Percentiles rank a stretch among this genome's conserved stretches.
Conservation (phyloP, 2,113 vertebrate genomes). For the Mellivora capensis region DNA sequence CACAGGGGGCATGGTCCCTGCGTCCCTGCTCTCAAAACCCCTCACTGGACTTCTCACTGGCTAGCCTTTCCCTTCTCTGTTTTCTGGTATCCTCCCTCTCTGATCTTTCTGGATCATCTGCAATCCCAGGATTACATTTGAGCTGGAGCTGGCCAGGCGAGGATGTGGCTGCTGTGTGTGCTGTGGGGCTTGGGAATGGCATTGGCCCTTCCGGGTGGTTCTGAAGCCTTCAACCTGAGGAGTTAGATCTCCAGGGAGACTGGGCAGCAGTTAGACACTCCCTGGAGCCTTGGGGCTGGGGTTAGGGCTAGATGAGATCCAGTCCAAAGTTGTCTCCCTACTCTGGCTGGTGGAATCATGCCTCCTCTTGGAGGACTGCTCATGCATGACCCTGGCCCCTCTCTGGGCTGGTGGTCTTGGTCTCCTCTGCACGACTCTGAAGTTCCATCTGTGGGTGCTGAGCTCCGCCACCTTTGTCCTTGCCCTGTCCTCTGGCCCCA, state of each 20-base stretch:
- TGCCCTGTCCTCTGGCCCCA: not conserved
- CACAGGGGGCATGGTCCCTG: not conserved
- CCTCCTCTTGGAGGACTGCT: not conserved
- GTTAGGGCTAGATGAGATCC: not conserved
- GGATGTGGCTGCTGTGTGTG: not conserved
- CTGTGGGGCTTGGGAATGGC: not conserved
- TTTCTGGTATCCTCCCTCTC: not conserved
- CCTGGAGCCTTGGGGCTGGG: not conserved
- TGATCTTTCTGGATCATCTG: not conserved
- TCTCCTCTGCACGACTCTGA: not conserved
- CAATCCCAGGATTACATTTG: not conserved
- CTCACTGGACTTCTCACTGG: not conserved
- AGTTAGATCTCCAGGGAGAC: too few species aligned
- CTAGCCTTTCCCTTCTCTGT: not conserved
- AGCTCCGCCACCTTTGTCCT: not conserved
- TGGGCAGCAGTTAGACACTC: not conserved
- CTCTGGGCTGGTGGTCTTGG: not conserved
- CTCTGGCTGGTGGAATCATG: not conserved
- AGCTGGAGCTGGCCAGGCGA: not conserved
- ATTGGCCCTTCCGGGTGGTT: too few species aligned
- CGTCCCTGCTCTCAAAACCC: not conserved
- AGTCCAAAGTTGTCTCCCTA: accelerated
- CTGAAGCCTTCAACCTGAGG: too few species aligned
- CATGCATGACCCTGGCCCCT: not conserved
- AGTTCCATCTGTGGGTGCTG: not conserved